A percentile compares a stretch with the other conserved stretches of the same genome.
Evolutionary conservation across 2,888 invertebrate species (phyloP).

Genomic region (Patella depressa): DNA sequence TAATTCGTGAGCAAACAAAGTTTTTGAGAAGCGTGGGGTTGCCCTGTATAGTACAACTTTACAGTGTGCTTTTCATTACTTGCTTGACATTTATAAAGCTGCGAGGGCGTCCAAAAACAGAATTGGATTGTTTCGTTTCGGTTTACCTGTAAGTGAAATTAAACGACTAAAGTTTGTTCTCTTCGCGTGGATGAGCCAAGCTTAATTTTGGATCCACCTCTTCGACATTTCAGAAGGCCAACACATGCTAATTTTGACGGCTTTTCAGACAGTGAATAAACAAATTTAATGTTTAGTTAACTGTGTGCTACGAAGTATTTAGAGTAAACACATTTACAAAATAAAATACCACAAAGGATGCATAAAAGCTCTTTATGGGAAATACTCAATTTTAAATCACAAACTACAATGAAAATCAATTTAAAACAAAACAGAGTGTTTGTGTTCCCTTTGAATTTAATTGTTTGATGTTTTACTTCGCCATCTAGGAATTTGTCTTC

Average conservation of each 20-base stretch:
- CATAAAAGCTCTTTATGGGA: too few relatives aligned
- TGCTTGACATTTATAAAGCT: constrained; percentile 9
- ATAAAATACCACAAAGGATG: too few relatives aligned
- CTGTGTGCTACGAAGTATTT: neutral
- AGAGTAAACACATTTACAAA: too few relatives aligned
- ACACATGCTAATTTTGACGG: neutral
- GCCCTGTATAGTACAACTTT: constrained; percentile 4
- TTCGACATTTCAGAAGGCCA: constrained; percentile 7
- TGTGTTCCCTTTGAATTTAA: too few relatives aligned
- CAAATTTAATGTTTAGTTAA: neutral
- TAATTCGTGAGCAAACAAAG: constrained; percentile 11
- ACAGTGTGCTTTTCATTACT: constrained; percentile 6
- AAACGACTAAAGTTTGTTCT: constrained; percentile 7
- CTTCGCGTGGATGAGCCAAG: neutral
- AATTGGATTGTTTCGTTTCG: constrained; percentile 7
- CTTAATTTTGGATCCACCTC: constrained; percentile 9
- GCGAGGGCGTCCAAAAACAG: constrained; percentile 5
- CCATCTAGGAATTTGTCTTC: too few relatives aligned
- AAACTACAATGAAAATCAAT: too few relatives aligned
- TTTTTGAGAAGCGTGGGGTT: constrained; percentile 10
- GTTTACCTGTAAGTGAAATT: neutral
- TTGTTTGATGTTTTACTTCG: too few relatives aligned
- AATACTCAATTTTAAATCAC: too few relatives aligned
- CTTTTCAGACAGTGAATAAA: constrained; percentile 1
- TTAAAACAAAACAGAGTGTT: too few relatives aligned